Evolutionary conservation across 2,888 invertebrate genomes (phyloP).

Genomic region (Iselma pallidipennis): DNA sequence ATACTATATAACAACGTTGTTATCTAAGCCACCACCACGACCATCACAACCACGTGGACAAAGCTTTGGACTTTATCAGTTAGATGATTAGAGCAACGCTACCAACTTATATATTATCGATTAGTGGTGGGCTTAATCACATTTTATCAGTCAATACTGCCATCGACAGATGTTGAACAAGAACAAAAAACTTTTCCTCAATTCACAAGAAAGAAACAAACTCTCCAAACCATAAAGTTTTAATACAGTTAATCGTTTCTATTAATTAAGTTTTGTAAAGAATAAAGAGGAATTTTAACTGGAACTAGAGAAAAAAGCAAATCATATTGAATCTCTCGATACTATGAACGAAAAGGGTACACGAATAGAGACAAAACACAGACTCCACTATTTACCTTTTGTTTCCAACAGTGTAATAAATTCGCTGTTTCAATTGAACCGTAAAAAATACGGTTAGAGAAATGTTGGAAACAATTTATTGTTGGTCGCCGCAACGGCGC

Average conservation of each 20-base stretch:
- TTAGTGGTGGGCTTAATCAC: neutral
- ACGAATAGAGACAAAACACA: neutral
- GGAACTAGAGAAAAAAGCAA: neutral
- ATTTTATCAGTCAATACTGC: neutral
- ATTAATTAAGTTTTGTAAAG: neutral
- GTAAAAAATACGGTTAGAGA: conserved; percentile 23
- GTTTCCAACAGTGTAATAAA: conserved; percentile 17
- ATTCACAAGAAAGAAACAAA: neutral
- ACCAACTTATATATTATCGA: neutral
- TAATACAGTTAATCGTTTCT: neutral
- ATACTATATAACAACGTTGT: neutral
- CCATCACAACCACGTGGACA: neutral
- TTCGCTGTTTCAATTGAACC: conserved; percentile 21
- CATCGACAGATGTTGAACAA: neutral
- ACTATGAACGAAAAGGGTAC: neutral
- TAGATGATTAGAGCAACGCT: neutral
- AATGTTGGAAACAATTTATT: conserved; percentile 24
- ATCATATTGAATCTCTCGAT: neutral
- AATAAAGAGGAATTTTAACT: neutral
- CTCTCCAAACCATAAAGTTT: neutral
- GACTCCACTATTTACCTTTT: conserved; percentile 15
- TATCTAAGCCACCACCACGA: neutral
- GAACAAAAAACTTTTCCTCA: neutral
- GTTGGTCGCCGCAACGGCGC: conserved; percentile 22
- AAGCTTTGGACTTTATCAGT: neutral